Evolutionary conservation across 2,113 vertebrate genomes (phyloP).

Genomic region (Podarcis cretensis): DNA sequence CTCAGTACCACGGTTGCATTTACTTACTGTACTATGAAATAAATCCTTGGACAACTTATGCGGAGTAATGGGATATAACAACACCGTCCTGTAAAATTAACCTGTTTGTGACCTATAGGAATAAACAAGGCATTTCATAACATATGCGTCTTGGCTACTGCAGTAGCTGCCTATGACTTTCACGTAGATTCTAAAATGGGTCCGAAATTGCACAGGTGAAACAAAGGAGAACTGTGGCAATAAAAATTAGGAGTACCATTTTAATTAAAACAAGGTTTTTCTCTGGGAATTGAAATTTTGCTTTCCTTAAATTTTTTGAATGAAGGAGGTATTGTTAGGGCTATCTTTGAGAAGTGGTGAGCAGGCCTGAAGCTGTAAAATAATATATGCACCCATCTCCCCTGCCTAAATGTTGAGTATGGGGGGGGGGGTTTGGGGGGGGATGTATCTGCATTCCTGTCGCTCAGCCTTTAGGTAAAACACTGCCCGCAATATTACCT

Average conservation of each 20-base stretch:
- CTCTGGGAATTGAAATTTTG: conserved; percentile 38
- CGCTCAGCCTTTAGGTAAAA: conserved; percentile 57
- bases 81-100: conserved; percentile 24
- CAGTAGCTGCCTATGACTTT: conserved; percentile 26
- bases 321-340: conserved; percentile 20
- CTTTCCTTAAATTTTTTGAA: conserved; percentile 16
- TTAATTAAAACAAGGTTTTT: conserved; percentile 28
- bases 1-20: conserved; percentile 7
- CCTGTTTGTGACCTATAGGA: conserved; percentile 5
- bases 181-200: conserved; percentile 36
- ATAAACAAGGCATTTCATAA: neutral
- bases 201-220: neutral
- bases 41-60: conserved; percentile 36
- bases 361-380: conserved; percentile 44
- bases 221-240: neutral
- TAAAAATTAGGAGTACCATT: neutral
- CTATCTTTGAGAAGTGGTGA: conserved; percentile 41
- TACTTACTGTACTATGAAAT: neutral
- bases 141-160: neutral
- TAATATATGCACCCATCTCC: conserved; percentile 28
- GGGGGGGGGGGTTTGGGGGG: neutral
- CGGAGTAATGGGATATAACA: neutral
- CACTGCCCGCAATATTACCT: conserved; percentile 61
- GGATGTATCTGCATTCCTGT: conserved; percentile 42
- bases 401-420: neutral